Evolutionary conservation across 2,113 vertebrate species (phyloP).

Genomic region (Pelecanoides urinatrix): DNA sequence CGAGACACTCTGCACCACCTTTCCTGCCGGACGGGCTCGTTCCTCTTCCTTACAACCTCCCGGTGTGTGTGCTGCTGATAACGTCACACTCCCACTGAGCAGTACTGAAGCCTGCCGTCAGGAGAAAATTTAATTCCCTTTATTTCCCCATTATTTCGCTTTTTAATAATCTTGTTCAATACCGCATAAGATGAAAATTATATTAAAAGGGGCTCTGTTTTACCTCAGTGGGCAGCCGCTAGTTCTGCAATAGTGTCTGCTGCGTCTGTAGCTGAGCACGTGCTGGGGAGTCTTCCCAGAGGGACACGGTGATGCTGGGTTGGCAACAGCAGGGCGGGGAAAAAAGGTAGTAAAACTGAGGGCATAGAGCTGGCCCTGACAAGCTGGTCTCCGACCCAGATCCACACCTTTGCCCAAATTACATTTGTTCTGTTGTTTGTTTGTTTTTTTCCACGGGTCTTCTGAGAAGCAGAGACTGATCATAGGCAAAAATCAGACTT

Average conservation of each 20-base stretch:
- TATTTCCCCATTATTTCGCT: slow-evolving; percentile 48
- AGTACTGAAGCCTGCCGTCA: slow-evolving; percentile 6
- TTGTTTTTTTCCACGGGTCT: not conserved
- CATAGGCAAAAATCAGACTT: not conserved
- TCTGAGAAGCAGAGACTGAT: not conserved
- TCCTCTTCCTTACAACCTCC: not conserved
- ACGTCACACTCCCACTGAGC: not conserved
- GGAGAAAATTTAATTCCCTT: slow-evolving; percentile 40
- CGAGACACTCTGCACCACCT: not conserved
- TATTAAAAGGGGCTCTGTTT: slow-evolving; percentile 19
- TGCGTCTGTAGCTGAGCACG: not conserved
- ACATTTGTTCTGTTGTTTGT: not conserved
- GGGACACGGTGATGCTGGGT: not conserved
- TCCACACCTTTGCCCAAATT: not conserved
- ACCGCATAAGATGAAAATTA: not conserved
- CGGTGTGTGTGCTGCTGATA: not conserved
- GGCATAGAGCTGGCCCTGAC: not conserved
- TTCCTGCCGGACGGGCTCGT: not conserved
- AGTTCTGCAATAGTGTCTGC: not conserved
- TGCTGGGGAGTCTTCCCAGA: not conserved
- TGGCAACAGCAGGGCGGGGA: not conserved
- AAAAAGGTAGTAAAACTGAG: not conserved
- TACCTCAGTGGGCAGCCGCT: not conserved
- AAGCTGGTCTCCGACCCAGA: not conserved
- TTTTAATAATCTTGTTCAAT: slow-evolving; percentile 51